Base-by-base conservation (phyloP, 2,797 vertebrate species). In the Melanogrammus aeglefinus region DNA sequence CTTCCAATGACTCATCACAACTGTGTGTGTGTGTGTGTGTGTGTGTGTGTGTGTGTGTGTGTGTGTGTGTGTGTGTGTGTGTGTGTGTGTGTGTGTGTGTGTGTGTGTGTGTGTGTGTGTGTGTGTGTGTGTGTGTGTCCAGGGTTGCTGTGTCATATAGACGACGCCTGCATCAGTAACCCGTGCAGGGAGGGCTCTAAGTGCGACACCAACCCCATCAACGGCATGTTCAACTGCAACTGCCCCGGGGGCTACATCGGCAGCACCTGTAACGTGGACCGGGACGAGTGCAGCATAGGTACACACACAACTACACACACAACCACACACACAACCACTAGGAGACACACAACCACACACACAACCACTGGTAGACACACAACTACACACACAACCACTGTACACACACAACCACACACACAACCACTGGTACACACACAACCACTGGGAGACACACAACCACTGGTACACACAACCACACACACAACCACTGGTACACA, bases 201-300 rank as follows among this genome's bases (percentile, higher is more conserved):
- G 47, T 96, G 95, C 27, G 92, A 96, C 91, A 95, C 95, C 78
- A 96, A 95, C 87, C 95, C 95, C 13, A 92, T 96, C 80, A 95
- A 86, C 33, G 94, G 94, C 84, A 95, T 91, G 87, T 95, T 93
- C 83, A 94, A 94, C 87, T 96, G 95, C 66, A 95, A 94, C 89
- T 96, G 95, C 82, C 93, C 93, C 1, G 86, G 88, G 0, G 95
- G 95, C 57, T 96, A 95, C 66, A 81, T 84, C 2, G 95, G 95
- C 81, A 90, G 18, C 86, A 94, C 94, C 78, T 96, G 95, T 84
- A 94, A 94, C 72, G 85, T 76, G 0, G 95, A 96, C 86, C 88
- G 94, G 79, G 86, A 96, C 10, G 95, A 96, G 80, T 96, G 95
- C 87, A 91, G 87, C 82, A 95, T 96, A 1, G 94, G 95, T 95